Percentiles rank a stretch among this genome's conserved stretches.
Evolutionary conservation across 2,797 vertebrate genomes (phyloP).

Genomic region (Emys orbicularis): DNA sequence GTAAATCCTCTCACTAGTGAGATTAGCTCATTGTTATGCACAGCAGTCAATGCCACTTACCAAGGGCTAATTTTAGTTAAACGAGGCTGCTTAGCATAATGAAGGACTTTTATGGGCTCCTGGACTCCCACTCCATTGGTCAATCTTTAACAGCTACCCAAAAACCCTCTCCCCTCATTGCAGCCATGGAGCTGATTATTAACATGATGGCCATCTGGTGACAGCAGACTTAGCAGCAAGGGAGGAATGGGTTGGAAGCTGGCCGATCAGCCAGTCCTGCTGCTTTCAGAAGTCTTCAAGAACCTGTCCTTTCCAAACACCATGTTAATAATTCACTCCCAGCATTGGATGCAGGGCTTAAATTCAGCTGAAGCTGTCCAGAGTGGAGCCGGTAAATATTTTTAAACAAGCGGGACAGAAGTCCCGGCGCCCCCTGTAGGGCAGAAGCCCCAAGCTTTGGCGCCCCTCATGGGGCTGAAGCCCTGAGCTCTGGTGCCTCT

Average conservation of each 20-base stretch:
- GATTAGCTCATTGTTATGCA: fast-evolving
- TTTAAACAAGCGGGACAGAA: too few relatives aligned
- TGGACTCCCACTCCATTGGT: not conserved
- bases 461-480: not conserved
- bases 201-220: not conserved
- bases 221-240: fast-evolving
- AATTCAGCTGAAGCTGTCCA: not conserved
- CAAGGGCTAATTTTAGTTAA: not conserved
- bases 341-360: not conserved
- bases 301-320: not conserved
- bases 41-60: not conserved
- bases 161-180: not conserved
- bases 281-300: fast-evolving
- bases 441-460: not conserved
- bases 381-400: not conserved
- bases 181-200: not conserved
- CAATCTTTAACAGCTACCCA: fast-evolving
- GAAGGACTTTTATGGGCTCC: not conserved
- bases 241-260: not conserved
- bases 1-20: fast-evolving
- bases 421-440: not conserved
- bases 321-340: fast-evolving
- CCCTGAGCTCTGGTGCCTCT: not conserved
- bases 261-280: not conserved
- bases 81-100: fast-evolving